A percentile compares a stretch with the other conserved stretches of the same genome.
Evolutionary conservation across 2,888 invertebrate species (phyloP).

Genomic region (Agriotes lineatus): DNA sequence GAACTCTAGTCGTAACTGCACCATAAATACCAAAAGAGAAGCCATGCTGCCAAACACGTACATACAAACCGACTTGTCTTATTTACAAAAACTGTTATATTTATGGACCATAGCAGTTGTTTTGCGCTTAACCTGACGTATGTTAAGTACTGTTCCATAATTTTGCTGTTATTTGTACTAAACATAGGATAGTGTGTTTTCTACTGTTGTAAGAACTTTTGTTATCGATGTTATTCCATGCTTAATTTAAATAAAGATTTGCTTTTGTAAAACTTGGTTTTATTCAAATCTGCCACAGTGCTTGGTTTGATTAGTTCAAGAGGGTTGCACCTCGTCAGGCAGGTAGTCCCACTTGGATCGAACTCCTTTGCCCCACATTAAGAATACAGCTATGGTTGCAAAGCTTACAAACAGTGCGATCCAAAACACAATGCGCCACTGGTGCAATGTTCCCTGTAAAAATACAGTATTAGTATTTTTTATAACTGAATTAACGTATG

Average conservation of each 20-base stretch:
- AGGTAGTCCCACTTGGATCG: constrained; percentile 79
- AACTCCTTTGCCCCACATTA: constrained; percentile 80
- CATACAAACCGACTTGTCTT: constrained; percentile 1
- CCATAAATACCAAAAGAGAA: background rate
- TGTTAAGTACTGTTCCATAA: constrained; percentile 13
- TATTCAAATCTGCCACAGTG: too few relatives aligned
- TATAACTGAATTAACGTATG: too few relatives aligned
- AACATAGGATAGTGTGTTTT: constrained; percentile 22
- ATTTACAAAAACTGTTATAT: background rate
- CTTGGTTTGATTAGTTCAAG: too few relatives aligned
- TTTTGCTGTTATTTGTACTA: constrained; percentile 18
- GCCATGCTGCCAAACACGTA: constrained; percentile 14
- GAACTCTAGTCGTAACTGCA: constrained; percentile 28
- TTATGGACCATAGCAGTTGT: constrained; percentile 30
- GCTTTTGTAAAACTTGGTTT: constrained; percentile 37
- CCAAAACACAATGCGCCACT: constrained; percentile 87
- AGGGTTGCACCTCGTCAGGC: too few relatives aligned
- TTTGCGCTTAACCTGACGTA: background rate
- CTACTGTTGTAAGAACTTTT: constrained; percentile 28
- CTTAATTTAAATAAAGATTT: constrained; percentile 35
- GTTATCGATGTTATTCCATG: constrained; percentile 36
- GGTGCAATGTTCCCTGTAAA: constrained; percentile 70
- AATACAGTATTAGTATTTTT: too few relatives aligned
- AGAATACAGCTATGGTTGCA: constrained; percentile 76
- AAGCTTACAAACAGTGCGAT: constrained; percentile 78